Base-by-base conservation (phyloP, 2,113 vertebrate genomes). In the Motacilla tschutschensis region DNA sequence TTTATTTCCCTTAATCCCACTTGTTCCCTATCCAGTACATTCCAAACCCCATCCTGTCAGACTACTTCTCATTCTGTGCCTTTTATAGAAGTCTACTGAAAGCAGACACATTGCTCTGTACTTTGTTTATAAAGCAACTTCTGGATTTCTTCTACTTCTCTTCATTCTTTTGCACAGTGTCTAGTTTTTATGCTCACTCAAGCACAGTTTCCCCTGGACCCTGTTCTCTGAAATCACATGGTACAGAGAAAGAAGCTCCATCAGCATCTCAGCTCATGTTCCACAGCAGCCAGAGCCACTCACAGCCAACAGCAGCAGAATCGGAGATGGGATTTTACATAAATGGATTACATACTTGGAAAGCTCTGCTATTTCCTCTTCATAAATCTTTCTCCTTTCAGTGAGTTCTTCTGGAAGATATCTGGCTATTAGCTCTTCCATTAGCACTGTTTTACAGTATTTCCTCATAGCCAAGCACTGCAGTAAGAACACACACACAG, bases 351-450 rank as follows among this genome's bases (percentile, higher is more conserved):
- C 95, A 29, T 97, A 99, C 98, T 98, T 99, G 60, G 98, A 99
- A 85, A 99, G 95, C 91, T 99, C 98, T 76, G 98, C 98, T 95
- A 99, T 98, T 95, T 99, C 98, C 54, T 99, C 98, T 95, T 98
- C 97, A 83, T 98, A 95, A 81, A 98, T 94, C 73, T 96, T 97
- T 84, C 97, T 98, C 87, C 98, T 95, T 82, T 99, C 98, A 25
- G 94, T 96, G 78, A 99, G 95, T 89, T 98, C 98, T 66, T 97
- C 96, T 35, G 98, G 98, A 93, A 99, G 97, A 91, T 98, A 98
- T 69, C 96, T 98, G 8, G 97, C 97, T 85, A 99, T 99, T 71
- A 99, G 87, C 36, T 98, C 98, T 93, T 99, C 98, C 96, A 98
- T 98, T 80, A 99, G 89, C 21, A 97, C 88, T 5, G 98, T 99